Evolutionary conservation across 2,113 vertebrate genomes (phyloP), one percentile per base, ranked within the genome.

Genomic region (Cynoglossus semilaevis): DNA sequence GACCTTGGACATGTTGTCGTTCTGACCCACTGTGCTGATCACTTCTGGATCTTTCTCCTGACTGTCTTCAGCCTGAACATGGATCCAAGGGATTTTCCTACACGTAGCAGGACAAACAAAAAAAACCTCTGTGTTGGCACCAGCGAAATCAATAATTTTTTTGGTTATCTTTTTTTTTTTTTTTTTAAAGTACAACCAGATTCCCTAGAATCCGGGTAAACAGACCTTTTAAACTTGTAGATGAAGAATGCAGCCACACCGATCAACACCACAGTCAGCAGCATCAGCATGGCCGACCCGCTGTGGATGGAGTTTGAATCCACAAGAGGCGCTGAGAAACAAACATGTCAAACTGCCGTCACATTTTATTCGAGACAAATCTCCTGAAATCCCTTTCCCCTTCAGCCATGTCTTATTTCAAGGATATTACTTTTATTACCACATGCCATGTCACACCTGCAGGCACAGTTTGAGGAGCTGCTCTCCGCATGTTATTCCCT

Each of bases 1-100:
- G 71, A 94, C 92, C 87, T 95, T 96, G 69, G 94, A 92, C 65
- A 92, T 90, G 41, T 87, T 93, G 87, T 97, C 93, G 58, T 91
- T 95, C 89, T 94, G 94, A 77, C 92, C 93, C 15, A 96, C 95
- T 17, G 94, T 92, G 58, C 93, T 95, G 70, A 98, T 98, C 93
- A 96, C 94, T 75, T 98, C 95, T 7, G 95, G 93, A 18, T 96
- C 94, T 75, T 98, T 98, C 79, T 98, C 95, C 1, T 95, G 94
- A 61, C 93, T 95, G 64, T 98, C 95, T 78, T 97, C 95, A 9
- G 96, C 93, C 87, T 97, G 93, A 58, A 96, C 92, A 40, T 97
- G 95, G 82, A 98, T 94, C 95, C 96, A 97, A 7, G 96, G 96
- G 61, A 98, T 96, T 94, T 96, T 98, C 90, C 96, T 98, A 65